phyloP scores from a whole-genome alignment of 2,888 invertebrate genomes.

The Liposcelis brunnea region DNA sequence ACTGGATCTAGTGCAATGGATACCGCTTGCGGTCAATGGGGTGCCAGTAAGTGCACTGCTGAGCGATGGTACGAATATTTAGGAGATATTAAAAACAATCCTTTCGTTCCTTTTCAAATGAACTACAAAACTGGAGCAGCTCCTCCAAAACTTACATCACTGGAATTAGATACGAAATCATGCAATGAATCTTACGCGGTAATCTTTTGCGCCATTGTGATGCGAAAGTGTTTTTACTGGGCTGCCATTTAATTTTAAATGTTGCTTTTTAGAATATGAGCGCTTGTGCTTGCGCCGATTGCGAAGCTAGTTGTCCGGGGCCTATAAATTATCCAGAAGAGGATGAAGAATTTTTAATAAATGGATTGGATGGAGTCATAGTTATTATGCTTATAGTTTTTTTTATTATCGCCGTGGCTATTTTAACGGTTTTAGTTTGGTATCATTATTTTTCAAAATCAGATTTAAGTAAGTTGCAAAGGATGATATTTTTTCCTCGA shows the following conservation, averaged over 20 bases:
- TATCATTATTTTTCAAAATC: not conserved
- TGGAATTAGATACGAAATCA: slow-evolving; percentile 29
- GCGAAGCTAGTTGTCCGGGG: slow-evolving; percentile 40
- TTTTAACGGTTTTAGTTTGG: slow-evolving; percentile 20
- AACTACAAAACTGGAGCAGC: slow-evolving; percentile 32
- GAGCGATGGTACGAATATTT: slow-evolving; percentile 45
- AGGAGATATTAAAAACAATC: slow-evolving; percentile 35
- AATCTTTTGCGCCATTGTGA: too few relatives aligned
- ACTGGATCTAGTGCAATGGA: slow-evolving; percentile 58
- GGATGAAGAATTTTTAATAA: slow-evolving; percentile 34
- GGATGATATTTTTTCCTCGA: too few relatives aligned
- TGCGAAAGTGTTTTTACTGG: too few relatives aligned
- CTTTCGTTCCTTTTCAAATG: slow-evolving; percentile 44
- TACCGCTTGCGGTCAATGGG: slow-evolving; percentile 53
- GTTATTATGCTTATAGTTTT: slow-evolving; percentile 43
- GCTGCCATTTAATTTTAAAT: slow-evolving; percentile 10
- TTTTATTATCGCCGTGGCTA: slow-evolving; percentile 30
- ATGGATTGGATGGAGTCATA: slow-evolving; percentile 38
- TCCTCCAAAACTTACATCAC: slow-evolving; percentile 24
- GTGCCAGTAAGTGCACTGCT: slow-evolving; percentile 46
- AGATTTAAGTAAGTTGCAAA: too few relatives aligned
- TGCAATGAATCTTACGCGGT: slow-evolving; percentile 42
- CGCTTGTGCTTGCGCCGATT: slow-evolving; percentile 66
- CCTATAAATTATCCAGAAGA: slow-evolving; percentile 27
- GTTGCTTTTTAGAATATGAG: slow-evolving; percentile 27